phyloP scores from a whole-genome alignment of 2,888 invertebrate species.

The Lepidocyrtinus sp. region DNA sequence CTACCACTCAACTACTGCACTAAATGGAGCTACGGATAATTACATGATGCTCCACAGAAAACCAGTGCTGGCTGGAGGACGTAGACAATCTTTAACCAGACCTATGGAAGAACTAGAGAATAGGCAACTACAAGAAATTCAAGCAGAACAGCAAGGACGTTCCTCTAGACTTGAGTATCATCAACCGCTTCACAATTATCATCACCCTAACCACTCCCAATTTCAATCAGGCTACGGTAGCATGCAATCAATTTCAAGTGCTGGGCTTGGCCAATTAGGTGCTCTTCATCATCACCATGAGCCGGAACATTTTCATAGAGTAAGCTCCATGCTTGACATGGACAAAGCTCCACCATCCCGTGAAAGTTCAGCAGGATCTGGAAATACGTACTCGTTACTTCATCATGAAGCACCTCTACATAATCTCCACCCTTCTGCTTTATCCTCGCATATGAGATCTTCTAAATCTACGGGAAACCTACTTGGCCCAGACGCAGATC shows the following conservation, averaged over 20 bases:
- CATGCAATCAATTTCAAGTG: slow-evolving; percentile 15
- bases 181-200: slow-evolving; percentile 28
- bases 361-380: slow-evolving; percentile 52
- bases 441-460: slow-evolving; percentile 25
- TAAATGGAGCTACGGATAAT: slow-evolving; percentile 32
- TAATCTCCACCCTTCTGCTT: slow-evolving; percentile 22
- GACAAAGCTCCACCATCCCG: slow-evolving; percentile 48
- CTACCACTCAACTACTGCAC: slow-evolving; percentile 31
- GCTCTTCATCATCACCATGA: slow-evolving; percentile 31
- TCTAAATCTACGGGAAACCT: slow-evolving; percentile 58
- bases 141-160: slow-evolving; percentile 26
- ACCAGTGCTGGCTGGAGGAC: slow-evolving; percentile 58
- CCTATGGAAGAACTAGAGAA: slow-evolving; percentile 33
- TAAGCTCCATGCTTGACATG: slow-evolving; percentile 53
- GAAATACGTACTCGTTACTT: slow-evolving; percentile 52
- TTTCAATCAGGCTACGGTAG: slow-evolving; percentile 45
- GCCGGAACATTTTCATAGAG: slow-evolving; percentile 40
- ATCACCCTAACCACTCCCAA: background rate
- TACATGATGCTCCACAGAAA: slow-evolving; percentile 57
- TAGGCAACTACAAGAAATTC: slow-evolving; percentile 38
- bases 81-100: slow-evolving; percentile 47
- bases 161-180: slow-evolving; percentile 50
- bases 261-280: background rate
- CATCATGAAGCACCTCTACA: slow-evolving; percentile 32
- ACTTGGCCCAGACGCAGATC: slow-evolving; percentile 39